Conservation (phyloP, 23 tunicate species). For the Phallusia fumigata region DNA sequence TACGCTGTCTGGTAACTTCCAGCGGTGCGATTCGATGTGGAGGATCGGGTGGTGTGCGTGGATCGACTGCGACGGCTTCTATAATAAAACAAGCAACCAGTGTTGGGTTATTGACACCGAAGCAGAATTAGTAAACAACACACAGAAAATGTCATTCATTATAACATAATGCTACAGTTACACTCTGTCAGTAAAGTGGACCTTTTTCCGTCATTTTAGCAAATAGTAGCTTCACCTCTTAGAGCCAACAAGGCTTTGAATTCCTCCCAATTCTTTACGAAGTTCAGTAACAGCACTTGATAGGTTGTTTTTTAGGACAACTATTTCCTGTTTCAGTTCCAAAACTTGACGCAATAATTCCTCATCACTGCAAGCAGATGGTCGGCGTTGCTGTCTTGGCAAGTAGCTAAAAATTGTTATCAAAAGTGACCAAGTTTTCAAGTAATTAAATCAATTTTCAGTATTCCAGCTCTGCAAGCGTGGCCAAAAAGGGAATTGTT, state of each 20-base stretch:
- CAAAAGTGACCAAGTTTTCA: too few species aligned
- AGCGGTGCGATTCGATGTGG: constrained; percentile 20
- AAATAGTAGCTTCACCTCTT: constrained; percentile 19
- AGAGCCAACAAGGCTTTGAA: constrained; percentile 13
- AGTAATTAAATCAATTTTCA: too few species aligned
- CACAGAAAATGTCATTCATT: too few species aligned
- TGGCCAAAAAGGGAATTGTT: too few species aligned
- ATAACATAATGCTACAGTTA: too few species aligned
- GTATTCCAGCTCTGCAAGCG: too few species aligned
- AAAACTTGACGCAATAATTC: constrained; percentile 24
- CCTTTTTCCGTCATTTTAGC: too few species aligned
- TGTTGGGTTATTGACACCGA: too few species aligned
- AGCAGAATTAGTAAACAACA: too few species aligned
- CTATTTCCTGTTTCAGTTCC: constrained; percentile 61
- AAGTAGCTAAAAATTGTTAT: too few species aligned
- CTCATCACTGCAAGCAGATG: background rate
- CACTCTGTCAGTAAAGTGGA: too few species aligned
- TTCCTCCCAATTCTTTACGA: constrained; percentile 42
- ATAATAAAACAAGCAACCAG: too few species aligned
- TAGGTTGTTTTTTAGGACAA: constrained; percentile 35
- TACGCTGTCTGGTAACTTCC: constrained; percentile 64
- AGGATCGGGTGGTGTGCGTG: constrained; percentile 7
- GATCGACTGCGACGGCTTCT: constrained; percentile 7
- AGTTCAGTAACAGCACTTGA: constrained; percentile 43
- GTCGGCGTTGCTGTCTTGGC: background rate